phyloP scores from a whole-genome alignment of 2,888 invertebrate species.

The Caenorhabditis sulstoni region DNA sequence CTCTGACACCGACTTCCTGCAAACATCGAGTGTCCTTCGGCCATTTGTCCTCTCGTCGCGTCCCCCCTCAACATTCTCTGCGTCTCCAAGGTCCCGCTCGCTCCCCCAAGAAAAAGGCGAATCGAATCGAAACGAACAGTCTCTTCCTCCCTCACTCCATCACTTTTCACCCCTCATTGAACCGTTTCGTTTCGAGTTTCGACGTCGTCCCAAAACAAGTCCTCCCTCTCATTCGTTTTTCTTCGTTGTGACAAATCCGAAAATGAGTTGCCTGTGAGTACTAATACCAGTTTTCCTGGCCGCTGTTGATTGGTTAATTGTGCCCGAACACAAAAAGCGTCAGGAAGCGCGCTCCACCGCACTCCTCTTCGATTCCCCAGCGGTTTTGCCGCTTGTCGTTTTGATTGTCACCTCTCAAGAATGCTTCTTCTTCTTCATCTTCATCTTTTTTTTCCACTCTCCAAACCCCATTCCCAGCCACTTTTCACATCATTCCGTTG shows the following conservation, averaged over 20 bases:
- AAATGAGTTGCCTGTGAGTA: background rate
- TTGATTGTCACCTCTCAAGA: slow-evolving; percentile 41
- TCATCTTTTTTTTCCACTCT: background rate
- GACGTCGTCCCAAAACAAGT: background rate
- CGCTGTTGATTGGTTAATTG: too few species aligned
- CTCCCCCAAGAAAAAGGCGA: too few species aligned
- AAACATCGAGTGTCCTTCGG: slow-evolving; percentile 16
- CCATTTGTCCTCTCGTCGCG: slow-evolving; percentile 6
- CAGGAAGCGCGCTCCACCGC: too few species aligned
- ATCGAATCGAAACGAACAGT: too few species aligned
- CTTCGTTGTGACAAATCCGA: background rate
- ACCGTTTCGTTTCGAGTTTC: slow-evolving; percentile 41
- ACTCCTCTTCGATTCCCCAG: too few species aligned
- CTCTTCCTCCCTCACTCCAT: background rate
- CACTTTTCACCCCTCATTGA: slow-evolving; percentile 38
- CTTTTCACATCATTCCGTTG: slow-evolving; percentile 21
- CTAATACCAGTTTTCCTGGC: too few species aligned
- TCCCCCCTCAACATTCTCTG: slow-evolving; percentile 7
- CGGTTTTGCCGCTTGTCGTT: too few species aligned
- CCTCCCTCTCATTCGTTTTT: background rate
- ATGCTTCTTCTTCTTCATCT: slow-evolving; percentile 9
- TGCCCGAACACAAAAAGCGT: too few species aligned
- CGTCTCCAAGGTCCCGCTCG: too few species aligned
- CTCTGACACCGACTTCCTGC: slow-evolving; percentile 65
- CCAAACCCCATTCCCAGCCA: slow-evolving; percentile 35